phyloP scores from a whole-genome alignment of 1,140 invertebrate species.

The Bombyx mandarina region DNA sequence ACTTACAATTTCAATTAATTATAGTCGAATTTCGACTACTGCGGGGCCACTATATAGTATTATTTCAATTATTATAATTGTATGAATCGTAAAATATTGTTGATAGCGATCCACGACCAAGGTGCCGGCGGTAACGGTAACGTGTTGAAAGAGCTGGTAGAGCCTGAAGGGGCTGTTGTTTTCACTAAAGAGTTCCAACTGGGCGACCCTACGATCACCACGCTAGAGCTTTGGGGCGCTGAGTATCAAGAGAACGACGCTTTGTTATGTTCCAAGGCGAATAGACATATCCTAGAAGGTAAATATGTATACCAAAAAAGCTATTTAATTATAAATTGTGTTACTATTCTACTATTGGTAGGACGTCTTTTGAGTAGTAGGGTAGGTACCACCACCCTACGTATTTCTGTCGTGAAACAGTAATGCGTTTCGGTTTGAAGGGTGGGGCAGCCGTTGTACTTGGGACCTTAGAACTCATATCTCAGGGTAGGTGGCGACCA shows the following conservation, averaged over 20 bases:
- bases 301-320: background rate
- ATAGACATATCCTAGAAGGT: conserved; percentile 76
- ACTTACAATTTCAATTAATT: no score
- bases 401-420: no score
- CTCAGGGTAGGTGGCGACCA: no score
- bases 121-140: conserved; percentile 99
- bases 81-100: conserved; percentile 5
- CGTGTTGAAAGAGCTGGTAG: conserved; percentile 96
- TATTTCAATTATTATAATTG: background rate
- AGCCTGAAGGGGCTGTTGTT: conserved; percentile 93
- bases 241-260: conserved; percentile 99
- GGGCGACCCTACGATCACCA: conserved; percentile 94
- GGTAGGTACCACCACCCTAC: no score
- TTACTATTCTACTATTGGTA: no score
- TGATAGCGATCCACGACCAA: conserved; percentile 88
- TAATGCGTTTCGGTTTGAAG: no score
- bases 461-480: no score
- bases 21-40: no score
- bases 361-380: no score
- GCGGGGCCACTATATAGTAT: no score
- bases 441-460: no score
- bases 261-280: conserved; percentile 79
- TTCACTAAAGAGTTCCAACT: conserved; percentile 90
- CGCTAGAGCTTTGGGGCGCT: conserved; percentile 96
- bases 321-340: no score